Percentiles rank a stretch among this genome's conserved stretches.
Conservation (phyloP, 2,797 vertebrate species). For the Acrossocheilus wenchowensis region DNA sequence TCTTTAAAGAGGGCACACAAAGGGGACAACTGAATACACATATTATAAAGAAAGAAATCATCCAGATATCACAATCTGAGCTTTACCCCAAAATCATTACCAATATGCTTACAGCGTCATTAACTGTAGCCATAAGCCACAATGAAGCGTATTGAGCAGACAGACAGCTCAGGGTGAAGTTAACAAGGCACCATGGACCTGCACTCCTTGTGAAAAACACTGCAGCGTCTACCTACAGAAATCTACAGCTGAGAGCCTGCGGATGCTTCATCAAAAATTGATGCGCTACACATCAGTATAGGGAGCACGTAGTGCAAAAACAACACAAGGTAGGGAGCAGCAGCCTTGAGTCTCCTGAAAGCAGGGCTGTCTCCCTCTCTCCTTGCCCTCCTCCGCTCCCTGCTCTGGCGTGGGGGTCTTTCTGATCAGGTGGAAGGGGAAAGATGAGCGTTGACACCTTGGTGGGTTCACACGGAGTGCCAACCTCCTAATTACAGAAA, state of each 20-base stretch:
- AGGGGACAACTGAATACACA: neutral
- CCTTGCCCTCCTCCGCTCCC: slow-evolving; percentile 66
- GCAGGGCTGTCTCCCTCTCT: slow-evolving; percentile 50
- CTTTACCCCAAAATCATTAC: neutral
- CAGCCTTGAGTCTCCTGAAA: slow-evolving; percentile 77
- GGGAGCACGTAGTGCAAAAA: slow-evolving; percentile 83
- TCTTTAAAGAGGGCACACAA: neutral
- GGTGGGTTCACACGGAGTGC: slow-evolving; percentile 82
- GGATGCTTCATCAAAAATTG: slow-evolving; percentile 83
- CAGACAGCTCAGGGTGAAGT: slow-evolving; percentile 61
- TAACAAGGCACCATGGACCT: slow-evolving; percentile 60
- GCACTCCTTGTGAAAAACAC: slow-evolving; percentile 43
- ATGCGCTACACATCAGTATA: slow-evolving; percentile 82
- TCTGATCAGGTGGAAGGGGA: slow-evolving; percentile 77
- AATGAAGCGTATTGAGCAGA: slow-evolving; percentile 47
- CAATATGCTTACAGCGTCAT: slow-evolving; percentile 13
- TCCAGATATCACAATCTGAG: neutral
- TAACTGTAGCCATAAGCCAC: slow-evolving; percentile 32
- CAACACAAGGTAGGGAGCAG: slow-evolving; percentile 76
- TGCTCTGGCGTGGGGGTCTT: slow-evolving; percentile 59
- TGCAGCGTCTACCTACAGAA: slow-evolving; percentile 51
- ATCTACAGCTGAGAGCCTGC: slow-evolving; percentile 58
- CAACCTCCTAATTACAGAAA: slow-evolving; percentile 78
- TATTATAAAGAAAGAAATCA: neutral
- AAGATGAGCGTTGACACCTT: slow-evolving; percentile 82